These are phyloP conservation scores for Lasioglossum marginatum DNA, from an alignment of 2,888 invertebrate genomes.

Conservation along the genomic window DNA sequence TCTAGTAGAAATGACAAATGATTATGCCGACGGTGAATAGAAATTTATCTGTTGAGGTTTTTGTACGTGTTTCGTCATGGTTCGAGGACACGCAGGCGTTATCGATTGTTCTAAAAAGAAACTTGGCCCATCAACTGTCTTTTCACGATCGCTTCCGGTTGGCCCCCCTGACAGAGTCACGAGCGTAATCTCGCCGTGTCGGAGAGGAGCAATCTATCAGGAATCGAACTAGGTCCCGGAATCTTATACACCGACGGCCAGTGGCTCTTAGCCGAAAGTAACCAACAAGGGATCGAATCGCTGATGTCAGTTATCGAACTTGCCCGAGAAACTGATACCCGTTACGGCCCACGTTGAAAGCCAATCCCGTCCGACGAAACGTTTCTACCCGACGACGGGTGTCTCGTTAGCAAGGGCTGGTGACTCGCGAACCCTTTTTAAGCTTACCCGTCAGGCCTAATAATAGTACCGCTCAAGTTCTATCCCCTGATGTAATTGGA, in stretches of 20 bases:
- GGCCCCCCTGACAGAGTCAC: neutral
- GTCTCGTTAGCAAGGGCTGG: slow-evolving; percentile 54
- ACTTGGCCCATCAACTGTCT: neutral
- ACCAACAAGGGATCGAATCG: slow-evolving; percentile 52
- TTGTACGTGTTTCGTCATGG: neutral
- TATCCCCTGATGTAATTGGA: slow-evolving; percentile 54
- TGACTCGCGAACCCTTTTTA: slow-evolving; percentile 20
- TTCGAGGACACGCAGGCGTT: neutral
- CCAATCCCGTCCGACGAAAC: slow-evolving; percentile 15
- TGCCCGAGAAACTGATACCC: slow-evolving; percentile 33
- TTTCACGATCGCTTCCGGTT: slow-evolving; percentile 2
- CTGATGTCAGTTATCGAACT: slow-evolving; percentile 58
- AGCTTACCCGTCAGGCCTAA: slow-evolving; percentile 7
- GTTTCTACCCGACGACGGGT: slow-evolving; percentile 14
- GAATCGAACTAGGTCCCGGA: slow-evolving; percentile 25
- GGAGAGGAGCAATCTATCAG: slow-evolving; percentile 52
- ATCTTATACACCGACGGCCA: slow-evolving; percentile 31
- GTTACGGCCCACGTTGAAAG: slow-evolving; percentile 25
- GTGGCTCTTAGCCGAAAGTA: slow-evolving; percentile 33
- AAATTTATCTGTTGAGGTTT: neutral
- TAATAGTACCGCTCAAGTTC: slow-evolving; percentile 45
- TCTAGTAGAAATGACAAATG: neutral
- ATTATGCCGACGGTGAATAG: neutral
- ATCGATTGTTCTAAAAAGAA: slow-evolving; percentile 2
- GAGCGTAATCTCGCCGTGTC: slow-evolving; percentile 21